These are phyloP conservation scores for Hapalemur alaotrensis DNA, from an alignment of 2,797 vertebrate species.

Conservation along the genomic window DNA sequence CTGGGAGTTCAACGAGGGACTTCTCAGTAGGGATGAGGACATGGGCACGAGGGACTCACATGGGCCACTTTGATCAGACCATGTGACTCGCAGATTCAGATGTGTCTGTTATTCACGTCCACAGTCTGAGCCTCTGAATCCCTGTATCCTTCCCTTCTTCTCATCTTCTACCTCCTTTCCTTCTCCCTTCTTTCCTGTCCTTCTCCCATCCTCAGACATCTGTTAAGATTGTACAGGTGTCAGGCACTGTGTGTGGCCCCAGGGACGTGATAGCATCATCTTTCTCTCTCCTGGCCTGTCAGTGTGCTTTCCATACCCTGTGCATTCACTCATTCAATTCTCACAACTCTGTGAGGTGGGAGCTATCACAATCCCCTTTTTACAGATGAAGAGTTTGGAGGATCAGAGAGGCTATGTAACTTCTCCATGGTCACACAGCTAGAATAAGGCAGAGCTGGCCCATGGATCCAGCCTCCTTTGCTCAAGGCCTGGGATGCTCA, in stretches of 20 bases:
- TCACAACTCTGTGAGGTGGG: background rate
- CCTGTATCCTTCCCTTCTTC: background rate
- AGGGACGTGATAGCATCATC: rapidly evolving
- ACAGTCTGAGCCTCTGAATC: background rate
- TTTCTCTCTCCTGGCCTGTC: background rate
- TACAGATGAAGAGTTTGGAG: background rate
- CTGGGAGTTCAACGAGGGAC: background rate
- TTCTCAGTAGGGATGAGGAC: background rate
- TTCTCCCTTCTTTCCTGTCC: background rate
- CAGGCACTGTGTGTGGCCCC: rapidly evolving
- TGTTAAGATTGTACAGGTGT: background rate
- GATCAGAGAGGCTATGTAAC: background rate
- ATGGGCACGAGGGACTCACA: background rate
- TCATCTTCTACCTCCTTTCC: background rate
- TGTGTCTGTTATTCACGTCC: background rate
- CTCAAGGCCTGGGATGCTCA: background rate
- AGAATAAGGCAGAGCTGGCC: background rate
- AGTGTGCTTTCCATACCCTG: rapidly evolving
- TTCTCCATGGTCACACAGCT: background rate
- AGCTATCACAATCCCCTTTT: background rate
- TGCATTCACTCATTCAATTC: background rate
- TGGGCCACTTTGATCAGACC: background rate
- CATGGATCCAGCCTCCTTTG: background rate
- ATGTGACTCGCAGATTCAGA: background rate
- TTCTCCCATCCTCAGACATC: background rate